Percentiles rank a stretch among this genome's conserved stretches.
These are phyloP conservation scores for Saccopteryx bilineata DNA, from an alignment of 2,113 vertebrate species.

Conservation along the genomic window DNA sequence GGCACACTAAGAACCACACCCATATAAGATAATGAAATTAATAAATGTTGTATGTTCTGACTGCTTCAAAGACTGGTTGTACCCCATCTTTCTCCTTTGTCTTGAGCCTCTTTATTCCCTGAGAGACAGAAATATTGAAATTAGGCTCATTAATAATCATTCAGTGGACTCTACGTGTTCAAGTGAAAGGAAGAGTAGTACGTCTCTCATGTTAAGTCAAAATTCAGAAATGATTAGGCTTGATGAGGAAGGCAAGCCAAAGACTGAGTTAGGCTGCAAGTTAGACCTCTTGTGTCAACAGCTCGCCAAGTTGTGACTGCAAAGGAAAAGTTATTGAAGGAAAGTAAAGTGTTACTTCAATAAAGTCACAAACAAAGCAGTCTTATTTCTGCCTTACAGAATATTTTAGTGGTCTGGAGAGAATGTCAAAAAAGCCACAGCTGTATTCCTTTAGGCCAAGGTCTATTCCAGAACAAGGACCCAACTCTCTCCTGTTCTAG, in stretches of 20 bases:
- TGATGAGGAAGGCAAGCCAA: neutral
- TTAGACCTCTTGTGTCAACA: neutral
- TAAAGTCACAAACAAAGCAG: neutral
- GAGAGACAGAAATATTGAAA: neutral
- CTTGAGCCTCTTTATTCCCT: neutral
- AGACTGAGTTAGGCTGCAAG: neutral
- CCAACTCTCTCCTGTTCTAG: neutral
- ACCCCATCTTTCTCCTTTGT: neutral
- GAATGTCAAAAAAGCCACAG: neutral
- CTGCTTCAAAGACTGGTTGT: neutral
- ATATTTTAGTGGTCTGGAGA: neutral
- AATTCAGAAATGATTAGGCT: neutral
- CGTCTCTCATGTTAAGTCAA: neutral
- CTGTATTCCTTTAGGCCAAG: neutral
- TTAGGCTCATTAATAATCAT: neutral
- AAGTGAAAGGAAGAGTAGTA: neutral
- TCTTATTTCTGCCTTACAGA: neutral
- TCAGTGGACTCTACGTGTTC: neutral
- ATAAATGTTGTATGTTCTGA: neutral
- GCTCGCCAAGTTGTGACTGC: neutral
- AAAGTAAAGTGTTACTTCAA: neutral
- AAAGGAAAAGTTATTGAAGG: neutral
- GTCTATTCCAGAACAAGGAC: neutral
- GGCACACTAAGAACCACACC: neutral
- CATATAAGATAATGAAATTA: neutral